Evolutionary conservation across 2,888 invertebrate species (phyloP), one percentile per base, ranked within the genome.

Genomic region (Scaptomyza tumidula): DNA sequence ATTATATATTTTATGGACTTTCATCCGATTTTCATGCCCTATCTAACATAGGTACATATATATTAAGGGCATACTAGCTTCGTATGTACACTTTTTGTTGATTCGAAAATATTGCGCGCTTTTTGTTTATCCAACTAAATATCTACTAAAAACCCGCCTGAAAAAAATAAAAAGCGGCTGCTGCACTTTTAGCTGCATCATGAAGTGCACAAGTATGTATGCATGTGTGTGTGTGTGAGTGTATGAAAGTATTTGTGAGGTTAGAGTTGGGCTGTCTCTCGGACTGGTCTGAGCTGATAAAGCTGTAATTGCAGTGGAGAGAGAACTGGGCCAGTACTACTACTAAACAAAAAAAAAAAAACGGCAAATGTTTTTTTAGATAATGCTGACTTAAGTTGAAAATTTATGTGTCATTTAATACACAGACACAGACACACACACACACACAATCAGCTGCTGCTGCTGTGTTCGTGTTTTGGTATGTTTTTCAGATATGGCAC

Each of bases 331-430:
- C 54, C 80, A 79, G 35, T 62, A 61, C 46, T 56, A 24, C 24
- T 4, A 24, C 43, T 33, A 33, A 33, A 33, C 10, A 10, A 19
- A n/a, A 6, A 6, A 1, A 0, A 35, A 35, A 19, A 48, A 71
- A 61, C 46, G 44, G 63, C 60, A 49, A 80, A 71, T 63, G 55
- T 64, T 61, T 53, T 37, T n/a, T 41, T 16, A 84, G 69, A 83
- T 86, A 88, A 73, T 88, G 87, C 87, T 84, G 78, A 83, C 74
- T 68, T 62, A 64, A 66, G 69, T 74, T 66, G 35, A 70, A 86
- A 73, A 84, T 80, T 66, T 75, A 88, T 88, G 71, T 88, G 88
- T 86, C 79, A 89, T 69, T 69, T 78, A 68, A 76, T 53, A 49
- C 45, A 27, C 57, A 52, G 52, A 64, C 55, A 50, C n/a, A 53